Base-by-base conservation (phyloP, 2,888 invertebrate genomes). In the Polymixis flavicincta region DNA sequence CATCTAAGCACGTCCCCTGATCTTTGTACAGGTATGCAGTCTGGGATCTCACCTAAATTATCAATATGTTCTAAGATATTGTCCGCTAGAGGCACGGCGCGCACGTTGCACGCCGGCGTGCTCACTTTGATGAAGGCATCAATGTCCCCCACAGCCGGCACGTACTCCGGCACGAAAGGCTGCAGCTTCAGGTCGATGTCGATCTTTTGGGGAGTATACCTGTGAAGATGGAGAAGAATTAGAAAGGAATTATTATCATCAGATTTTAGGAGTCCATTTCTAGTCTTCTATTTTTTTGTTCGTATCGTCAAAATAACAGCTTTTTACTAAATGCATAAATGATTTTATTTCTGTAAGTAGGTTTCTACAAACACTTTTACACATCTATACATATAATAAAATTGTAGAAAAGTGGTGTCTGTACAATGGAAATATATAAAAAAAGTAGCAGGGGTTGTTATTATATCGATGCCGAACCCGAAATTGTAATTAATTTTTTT, bases 101-200 rank as follows among this genome's bases (percentile, higher is more conserved):
- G 92, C 78, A 93, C 90, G 79, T 92, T 92, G 80, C 91, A 90
- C n/a, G 98, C 98, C 0, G 99, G 99, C 37, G 99, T 97, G 64
- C 97, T 96, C 2, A 99, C 98, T 96, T 99, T 99, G 59, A 99
- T 97, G 95, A 99, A 99, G 6, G 99, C 99, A 95, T 99, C 99
- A 86, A 99, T 99, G 94, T 99, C 99, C 0, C 99, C 99, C 65
- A 99, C 99, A 0, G 99, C 99, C 14, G 99, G 99, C 87, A 99
- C 98, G 95, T 98, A 99, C 90, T 99, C 99, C 1, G 99, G 99
- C 72, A 99, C 97, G 92, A 99, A 99, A 0, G 99, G 99, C 90
- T 98, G 98, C 90, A 99, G 97, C 90, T 98, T 98, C 92, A 98
- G 98, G 70, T 99, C 99, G 61, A 99, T 97, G 86, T 99, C 99